A percentile compares a stretch with the other conserved stretches of the same genome.
These are phyloP conservation scores for Aurelia sp. DNA, from an alignment of 30 jellyfish, hydroid and myxozoan species.

Conservation along the genomic window DNA sequence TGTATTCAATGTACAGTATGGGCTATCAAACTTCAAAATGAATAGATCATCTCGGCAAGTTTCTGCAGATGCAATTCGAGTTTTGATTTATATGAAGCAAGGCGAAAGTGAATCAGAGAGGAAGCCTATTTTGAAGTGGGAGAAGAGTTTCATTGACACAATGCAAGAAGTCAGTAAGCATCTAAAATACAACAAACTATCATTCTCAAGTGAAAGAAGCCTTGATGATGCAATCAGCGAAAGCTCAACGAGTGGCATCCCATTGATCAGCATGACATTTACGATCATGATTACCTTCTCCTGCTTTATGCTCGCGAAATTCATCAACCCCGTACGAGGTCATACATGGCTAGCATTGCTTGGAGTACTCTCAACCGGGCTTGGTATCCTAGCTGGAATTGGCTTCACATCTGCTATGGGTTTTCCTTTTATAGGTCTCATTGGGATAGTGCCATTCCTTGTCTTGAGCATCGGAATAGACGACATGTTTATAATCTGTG, in stretches of 20 bases:
- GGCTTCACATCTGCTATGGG: constrained; percentile 63
- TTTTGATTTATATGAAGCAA: constrained; percentile 42
- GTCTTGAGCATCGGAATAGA: constrained; percentile 80
- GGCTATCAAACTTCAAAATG: background rate
- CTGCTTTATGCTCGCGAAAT: constrained; percentile 54
- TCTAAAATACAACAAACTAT: constrained; percentile 2
- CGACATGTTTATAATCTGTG: constrained; percentile 78
- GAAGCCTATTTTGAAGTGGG: constrained; percentile 47
- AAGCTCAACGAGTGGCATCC: constrained; percentile 62
- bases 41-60: background rate
- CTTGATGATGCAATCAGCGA: constrained; percentile 76
- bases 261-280: constrained; percentile 56
- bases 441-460: constrained; percentile 80
- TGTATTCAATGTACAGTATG: constrained; percentile 40
- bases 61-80: constrained; percentile 65
- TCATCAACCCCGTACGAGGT: constrained; percentile 73
- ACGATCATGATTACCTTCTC: constrained; percentile 72
- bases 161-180: constrained; percentile 13
- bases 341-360: constrained; percentile 69
- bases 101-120: constrained; percentile 6
- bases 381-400: constrained; percentile 80
- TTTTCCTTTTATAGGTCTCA: constrained; percentile 70
- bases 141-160: constrained; percentile 31
- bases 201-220: constrained; percentile 61
- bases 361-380: constrained; percentile 62